A percentile compares a stretch with the other conserved stretches of the same genome.
phyloP scores from a whole-genome alignment of 2,888 invertebrate genomes.

The Spatulosminthurus flaviceps region DNA sequence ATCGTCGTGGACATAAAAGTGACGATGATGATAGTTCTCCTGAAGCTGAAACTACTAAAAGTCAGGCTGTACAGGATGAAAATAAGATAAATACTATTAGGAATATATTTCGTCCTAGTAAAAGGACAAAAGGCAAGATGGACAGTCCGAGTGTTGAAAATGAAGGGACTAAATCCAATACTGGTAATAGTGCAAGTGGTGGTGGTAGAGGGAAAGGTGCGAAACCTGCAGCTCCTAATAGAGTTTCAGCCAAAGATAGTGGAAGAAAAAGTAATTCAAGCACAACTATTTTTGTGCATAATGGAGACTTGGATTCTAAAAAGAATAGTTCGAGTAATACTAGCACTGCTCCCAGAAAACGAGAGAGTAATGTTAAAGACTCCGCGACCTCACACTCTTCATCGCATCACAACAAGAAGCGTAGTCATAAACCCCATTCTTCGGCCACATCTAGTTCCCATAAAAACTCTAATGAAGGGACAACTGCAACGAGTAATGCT shows the following conservation, averaged over 20 bases:
- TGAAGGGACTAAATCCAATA: slow-evolving; percentile 29
- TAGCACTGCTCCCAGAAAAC: slow-evolving; percentile 35
- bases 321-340: slow-evolving; percentile 41
- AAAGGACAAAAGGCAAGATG: slow-evolving; percentile 52
- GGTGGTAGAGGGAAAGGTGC: slow-evolving; percentile 23
- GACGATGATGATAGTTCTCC: slow-evolving; percentile 54
- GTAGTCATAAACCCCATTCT: slow-evolving; percentile 39
- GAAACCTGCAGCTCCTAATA: slow-evolving; percentile 52
- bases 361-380: slow-evolving; percentile 35
- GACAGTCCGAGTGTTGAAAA: slow-evolving; percentile 56
- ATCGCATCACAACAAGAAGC: slow-evolving; percentile 44
- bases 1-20: slow-evolving; percentile 48
- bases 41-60: slow-evolving; percentile 57
- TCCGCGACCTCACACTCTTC: slow-evolving; percentile 23
- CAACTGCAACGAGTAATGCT: slow-evolving; percentile 26
- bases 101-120: slow-evolving; percentile 58
- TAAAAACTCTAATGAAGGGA: slow-evolving; percentile 28
- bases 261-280: slow-evolving; percentile 52
- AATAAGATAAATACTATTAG: slow-evolving; percentile 63
- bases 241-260: slow-evolving; percentile 63
- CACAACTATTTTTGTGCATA: slow-evolving; percentile 49
- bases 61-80: slow-evolving; percentile 52
- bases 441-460: slow-evolving; percentile 2
- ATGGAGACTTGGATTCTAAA: slow-evolving; percentile 56
- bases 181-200: slow-evolving; percentile 1